Evolutionary conservation across 2,113 vertebrate species (phyloP), one percentile per base, ranked within the genome.

Genomic region (Trematomus loennbergii): DNA sequence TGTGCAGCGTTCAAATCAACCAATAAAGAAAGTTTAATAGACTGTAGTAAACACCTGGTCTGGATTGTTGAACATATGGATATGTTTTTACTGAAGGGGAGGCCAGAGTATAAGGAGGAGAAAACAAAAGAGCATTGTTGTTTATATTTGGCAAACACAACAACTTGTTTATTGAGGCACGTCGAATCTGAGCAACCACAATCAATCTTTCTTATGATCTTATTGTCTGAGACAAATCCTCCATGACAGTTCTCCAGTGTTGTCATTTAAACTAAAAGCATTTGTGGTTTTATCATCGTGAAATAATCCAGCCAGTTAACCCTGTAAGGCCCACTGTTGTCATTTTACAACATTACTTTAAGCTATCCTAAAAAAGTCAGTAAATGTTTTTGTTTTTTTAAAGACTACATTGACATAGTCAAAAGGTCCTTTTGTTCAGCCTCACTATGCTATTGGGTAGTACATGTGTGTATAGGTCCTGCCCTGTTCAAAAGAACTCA

Each of bases 111-210:
- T 49, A 54, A 54, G 33, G 9, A 75, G 65, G 36, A 12, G 29
- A n/a, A 72, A 63, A 78, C 74, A 87, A 84, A 81, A 17, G 53
- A 65, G 59, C 73, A 13, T 71, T 81, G 67, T 81, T 75, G 50
- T 62, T 22, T 22, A 22, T 22, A 22, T 22, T 40, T 81, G 73
- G 81, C 58, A 0, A 0, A 29, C 22, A n/a, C 15, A 10, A 2
- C 49, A 4, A 57, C 65, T 52, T 18, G 0, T 18, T 69, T 81
- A 53, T 67, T 62, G 58, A 85, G 25, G 68, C 78, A 77, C 72
- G 49, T 40, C 72, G 33, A 29, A 64, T 70, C 48, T 66, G 68
- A 70, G 52, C 73, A 83, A 76, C 58, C 57, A 64, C 33, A 59
- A 58, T 72, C 16, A 18, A 65, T 66, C 43, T 3, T 53, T 18